These are phyloP conservation scores for Eueremaeus valkanovi DNA, from an alignment of 2,888 invertebrate species.

Conservation along the genomic window DNA sequence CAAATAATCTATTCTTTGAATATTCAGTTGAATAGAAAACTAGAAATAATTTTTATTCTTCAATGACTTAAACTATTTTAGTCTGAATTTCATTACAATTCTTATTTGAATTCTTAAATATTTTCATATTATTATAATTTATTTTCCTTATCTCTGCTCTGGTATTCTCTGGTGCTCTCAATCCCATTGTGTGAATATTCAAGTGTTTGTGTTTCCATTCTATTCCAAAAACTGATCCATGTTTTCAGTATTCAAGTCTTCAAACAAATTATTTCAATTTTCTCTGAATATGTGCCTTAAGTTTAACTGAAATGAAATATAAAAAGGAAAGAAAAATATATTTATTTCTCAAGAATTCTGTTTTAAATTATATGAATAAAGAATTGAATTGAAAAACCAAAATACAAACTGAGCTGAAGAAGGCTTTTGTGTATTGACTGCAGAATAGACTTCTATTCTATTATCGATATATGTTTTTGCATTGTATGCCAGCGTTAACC, in stretches of 20 bases:
- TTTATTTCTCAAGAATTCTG: neutral
- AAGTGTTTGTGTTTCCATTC: constrained; percentile 17
- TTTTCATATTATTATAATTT: too few species aligned
- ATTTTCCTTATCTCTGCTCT: too few species aligned
- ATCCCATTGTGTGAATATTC: neutral
- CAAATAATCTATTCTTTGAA: neutral
- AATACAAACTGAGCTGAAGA: too few species aligned
- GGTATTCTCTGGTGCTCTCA: too few species aligned
- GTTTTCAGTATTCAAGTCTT: neutral
- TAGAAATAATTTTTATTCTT: too few species aligned
- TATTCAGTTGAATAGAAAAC: too few species aligned
- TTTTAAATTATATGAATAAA: neutral
- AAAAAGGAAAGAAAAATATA: neutral
- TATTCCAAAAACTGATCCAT: too few species aligned
- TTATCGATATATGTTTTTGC: too few species aligned
- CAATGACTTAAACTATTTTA: too few species aligned
- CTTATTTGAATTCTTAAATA: too few species aligned
- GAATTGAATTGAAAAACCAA: constrained; percentile 10
- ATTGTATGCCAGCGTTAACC: neutral
- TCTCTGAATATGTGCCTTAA: neutral
- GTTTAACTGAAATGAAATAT: neutral
- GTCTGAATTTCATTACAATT: too few species aligned
- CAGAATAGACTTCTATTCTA: neutral
- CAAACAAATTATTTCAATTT: neutral
- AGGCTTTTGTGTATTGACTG: too few species aligned